These are phyloP conservation scores for Anoura caudifer DNA, from an alignment of 2,113 vertebrate species.

Conservation along the genomic window DNA sequence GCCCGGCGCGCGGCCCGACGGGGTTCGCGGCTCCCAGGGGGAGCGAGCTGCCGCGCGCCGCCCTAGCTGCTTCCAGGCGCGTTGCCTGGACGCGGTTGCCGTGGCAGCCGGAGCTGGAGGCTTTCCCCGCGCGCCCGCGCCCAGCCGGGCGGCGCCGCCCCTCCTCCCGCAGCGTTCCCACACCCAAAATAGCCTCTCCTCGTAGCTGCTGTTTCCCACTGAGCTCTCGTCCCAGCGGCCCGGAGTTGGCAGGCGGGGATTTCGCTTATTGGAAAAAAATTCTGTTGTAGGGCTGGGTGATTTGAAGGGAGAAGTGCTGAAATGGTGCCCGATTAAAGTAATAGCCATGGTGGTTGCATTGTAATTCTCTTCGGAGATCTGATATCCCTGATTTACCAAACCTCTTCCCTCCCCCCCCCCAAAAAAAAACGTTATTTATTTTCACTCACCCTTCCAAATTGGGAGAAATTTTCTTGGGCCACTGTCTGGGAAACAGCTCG, in stretches of 20 bases:
- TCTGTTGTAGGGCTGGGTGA: not conserved
- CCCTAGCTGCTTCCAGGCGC: slow-evolving; percentile 65
- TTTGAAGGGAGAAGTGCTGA: not conserved
- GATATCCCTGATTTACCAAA: not conserved
- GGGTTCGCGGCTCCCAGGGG: slow-evolving; percentile 48
- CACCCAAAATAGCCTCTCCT: slow-evolving; percentile 68
- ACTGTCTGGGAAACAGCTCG: not conserved
- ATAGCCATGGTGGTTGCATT: not conserved
- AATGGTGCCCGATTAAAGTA: not conserved
- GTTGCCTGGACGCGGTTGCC: slow-evolving; percentile 78
- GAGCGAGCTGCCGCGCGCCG: slow-evolving; percentile 61
- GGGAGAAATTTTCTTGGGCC: not conserved
- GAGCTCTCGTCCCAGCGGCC: not conserved
- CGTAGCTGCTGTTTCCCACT: slow-evolving; percentile 1
- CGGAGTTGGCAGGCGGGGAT: slow-evolving; percentile 49
- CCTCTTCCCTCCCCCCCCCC: not conserved
- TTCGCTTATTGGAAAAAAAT: slow-evolving; percentile 38
- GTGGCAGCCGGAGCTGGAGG: slow-evolving; percentile 70
- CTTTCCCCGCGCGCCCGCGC: slow-evolving; percentile 69
- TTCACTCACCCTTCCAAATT: not conserved
- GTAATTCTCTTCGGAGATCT: not conserved
- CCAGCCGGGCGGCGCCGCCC: slow-evolving; percentile 52
- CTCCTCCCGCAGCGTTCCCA: slow-evolving; percentile 58
- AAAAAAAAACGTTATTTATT: not conserved
- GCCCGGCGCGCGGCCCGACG: slow-evolving; percentile 55